A percentile compares a stretch with the other conserved stretches of the same genome.
phyloP scores from a whole-genome alignment of 2,113 vertebrate species.

The Prunella fulvescens region DNA sequence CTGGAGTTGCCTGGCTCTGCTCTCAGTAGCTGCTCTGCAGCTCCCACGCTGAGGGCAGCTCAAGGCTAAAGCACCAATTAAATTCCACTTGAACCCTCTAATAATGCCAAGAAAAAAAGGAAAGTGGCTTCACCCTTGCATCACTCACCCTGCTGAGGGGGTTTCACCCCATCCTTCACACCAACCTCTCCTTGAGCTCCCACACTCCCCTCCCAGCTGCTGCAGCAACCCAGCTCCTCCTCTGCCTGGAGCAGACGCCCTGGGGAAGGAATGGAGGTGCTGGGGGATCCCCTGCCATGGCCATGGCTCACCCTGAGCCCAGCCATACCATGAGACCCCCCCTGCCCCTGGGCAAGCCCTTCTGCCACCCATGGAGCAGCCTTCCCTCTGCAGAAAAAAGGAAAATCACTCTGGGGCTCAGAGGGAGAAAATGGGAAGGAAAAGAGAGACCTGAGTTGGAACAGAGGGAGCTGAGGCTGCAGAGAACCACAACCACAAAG shows the following conservation, averaged over 20 bases:
- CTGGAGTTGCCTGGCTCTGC: background rate
- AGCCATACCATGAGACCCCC: fast-evolving
- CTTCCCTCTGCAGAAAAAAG: background rate
- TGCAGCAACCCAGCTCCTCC: background rate
- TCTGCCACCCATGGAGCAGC: background rate
- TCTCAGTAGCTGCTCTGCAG: background rate
- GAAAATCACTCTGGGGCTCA: background rate
- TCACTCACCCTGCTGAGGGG: fast-evolving
- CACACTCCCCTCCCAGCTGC: background rate
- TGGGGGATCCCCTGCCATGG: background rate
- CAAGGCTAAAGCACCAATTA: slow-evolving; percentile 26
- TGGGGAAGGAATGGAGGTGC: background rate
- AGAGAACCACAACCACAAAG: background rate
- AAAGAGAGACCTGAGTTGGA: background rate
- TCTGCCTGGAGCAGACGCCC: background rate
- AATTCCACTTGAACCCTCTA: slow-evolving; percentile 32
- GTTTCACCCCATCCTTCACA: background rate
- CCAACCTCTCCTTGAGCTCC: background rate
- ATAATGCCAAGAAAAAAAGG: background rate
- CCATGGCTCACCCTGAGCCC: background rate
- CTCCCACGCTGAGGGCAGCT: background rate
- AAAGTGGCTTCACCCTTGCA: background rate
- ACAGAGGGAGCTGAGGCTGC: background rate
- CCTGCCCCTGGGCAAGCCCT: background rate
- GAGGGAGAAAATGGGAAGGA: background rate